Percentiles rank a stretch among this genome's conserved stretches.
phyloP scores from a whole-genome alignment of 2,888 invertebrate species.

The Brachypterus glaber region DNA sequence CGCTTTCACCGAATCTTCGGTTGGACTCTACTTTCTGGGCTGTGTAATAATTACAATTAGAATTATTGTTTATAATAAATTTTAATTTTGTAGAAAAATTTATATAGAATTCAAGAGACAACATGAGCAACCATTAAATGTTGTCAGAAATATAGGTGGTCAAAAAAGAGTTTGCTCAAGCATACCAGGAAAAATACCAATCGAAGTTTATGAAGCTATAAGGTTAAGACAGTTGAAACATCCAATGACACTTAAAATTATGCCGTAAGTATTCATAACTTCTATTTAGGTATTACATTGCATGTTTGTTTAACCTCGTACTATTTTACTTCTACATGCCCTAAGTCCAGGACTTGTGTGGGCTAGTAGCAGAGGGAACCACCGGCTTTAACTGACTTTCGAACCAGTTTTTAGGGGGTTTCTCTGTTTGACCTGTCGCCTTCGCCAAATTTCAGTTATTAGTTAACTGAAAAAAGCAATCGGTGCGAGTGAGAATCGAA shows the following conservation, averaged over 20 bases:
- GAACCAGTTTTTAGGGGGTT: too few relatives aligned
- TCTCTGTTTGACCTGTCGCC: too few relatives aligned
- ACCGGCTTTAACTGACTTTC: too few relatives aligned
- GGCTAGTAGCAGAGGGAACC: too few relatives aligned
- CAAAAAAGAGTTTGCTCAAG: constrained; percentile 39
- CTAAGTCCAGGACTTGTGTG: too few relatives aligned
- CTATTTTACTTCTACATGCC: too few relatives aligned
- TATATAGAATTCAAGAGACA: constrained; percentile 53
- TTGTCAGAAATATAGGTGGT: constrained; percentile 28
- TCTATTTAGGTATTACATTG: too few relatives aligned
- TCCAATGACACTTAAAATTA: constrained; percentile 45
- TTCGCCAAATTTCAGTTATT: too few relatives aligned
- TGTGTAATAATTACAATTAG: constrained; percentile 24
- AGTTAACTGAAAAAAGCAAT: too few relatives aligned
- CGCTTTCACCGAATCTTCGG: too few relatives aligned
- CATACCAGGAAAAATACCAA: constrained; percentile 53
- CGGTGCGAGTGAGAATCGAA: too few relatives aligned
- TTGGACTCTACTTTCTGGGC: constrained; percentile 15
- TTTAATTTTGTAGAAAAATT: constrained; percentile 50
- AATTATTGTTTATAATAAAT: constrained; percentile 34
- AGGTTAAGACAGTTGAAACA: constrained; percentile 54
- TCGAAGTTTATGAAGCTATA: constrained; percentile 65
- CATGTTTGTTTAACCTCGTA: too few relatives aligned
- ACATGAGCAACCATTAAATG: constrained; percentile 26
- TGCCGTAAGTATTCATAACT: constrained; percentile 44